Percentiles rank a stretch among this genome's conserved stretches.
Evolutionary conservation across 2,113 vertebrate species (phyloP).

Genomic region (Phalacrocorax pelagicus): DNA sequence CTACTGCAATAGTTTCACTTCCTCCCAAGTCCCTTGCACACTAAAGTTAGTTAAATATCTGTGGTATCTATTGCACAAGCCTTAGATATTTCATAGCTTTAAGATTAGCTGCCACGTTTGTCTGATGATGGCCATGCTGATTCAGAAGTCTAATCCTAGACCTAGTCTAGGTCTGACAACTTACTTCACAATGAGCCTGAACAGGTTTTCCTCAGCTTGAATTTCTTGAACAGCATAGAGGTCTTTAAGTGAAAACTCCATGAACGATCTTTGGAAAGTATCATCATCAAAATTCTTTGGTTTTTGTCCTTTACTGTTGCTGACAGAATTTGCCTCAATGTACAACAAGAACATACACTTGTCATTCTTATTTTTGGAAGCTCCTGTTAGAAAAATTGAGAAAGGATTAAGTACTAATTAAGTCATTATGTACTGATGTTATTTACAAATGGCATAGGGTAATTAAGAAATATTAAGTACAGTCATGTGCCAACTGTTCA

Average conservation of each 20-base stretch:
- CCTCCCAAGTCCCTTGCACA: background rate
- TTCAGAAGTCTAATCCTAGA: background rate
- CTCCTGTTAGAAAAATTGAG: conserved; percentile 72
- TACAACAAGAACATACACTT: conserved; percentile 97
- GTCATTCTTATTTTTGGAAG: conserved; percentile 88
- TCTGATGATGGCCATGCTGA: background rate
- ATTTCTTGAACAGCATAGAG: conserved; percentile 97
- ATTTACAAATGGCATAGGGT: background rate
- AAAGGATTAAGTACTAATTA: background rate
- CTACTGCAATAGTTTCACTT: background rate
- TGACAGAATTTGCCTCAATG: conserved; percentile 92
- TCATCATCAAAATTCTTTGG: conserved; percentile 74
- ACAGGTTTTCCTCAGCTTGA: conserved; percentile 89
- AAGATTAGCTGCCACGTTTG: background rate
- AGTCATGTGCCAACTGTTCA: background rate
- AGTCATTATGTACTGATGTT: background rate
- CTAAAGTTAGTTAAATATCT: background rate
- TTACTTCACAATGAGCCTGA: conserved; percentile 87
- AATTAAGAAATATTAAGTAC: background rate
- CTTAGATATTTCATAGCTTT: background rate
- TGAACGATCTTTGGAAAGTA: conserved; percentile 68
- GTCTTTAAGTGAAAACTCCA: conserved; percentile 96
- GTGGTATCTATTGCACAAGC: background rate
- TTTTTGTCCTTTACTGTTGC: conserved; percentile 93
- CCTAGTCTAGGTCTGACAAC: background rate